Percentiles rank a stretch among this genome's conserved stretches.
These are phyloP conservation scores for Lordiphosa stackelbergi DNA, from an alignment of 1,140 invertebrate species.

Conservation along the genomic window DNA sequence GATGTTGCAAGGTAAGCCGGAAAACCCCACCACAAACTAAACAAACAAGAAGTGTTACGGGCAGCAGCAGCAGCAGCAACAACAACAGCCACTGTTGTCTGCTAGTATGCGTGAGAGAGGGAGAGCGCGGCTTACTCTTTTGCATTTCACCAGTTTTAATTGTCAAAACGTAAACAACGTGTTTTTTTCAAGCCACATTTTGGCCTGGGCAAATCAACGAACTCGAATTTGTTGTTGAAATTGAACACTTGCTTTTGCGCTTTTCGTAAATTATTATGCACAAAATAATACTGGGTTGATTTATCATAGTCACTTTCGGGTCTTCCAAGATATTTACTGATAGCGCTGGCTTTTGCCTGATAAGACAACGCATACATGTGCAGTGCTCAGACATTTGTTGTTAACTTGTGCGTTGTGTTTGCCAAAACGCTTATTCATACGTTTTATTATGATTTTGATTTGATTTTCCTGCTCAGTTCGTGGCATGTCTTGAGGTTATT, in stretches of 20 bases:
- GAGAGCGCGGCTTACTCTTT: conserved; percentile 2
- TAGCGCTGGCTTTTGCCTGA: conserved; percentile 50
- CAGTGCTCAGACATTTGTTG: conserved; percentile 30
- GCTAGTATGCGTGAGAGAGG: conserved; percentile 10
- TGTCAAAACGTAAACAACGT: conserved; percentile 69
- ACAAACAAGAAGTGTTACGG: conserved; percentile 28
- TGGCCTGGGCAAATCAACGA: conserved; percentile 25
- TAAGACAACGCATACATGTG: conserved; percentile 42
- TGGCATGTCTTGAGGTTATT: conserved; percentile 30
- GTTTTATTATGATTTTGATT: conserved; percentile 22
- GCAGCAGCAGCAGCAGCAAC: conserved; percentile 17
- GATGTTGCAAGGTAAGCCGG: conserved; percentile 61
- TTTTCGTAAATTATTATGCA: conserved; percentile 22
- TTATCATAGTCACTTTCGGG: conserved; percentile 31
- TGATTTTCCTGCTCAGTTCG: conserved; percentile 26
- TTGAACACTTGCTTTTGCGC: conserved; percentile 31
- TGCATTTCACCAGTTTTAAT: conserved; percentile 51
- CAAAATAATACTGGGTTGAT: conserved; percentile 11
- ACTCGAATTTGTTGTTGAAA: conserved; percentile 29
- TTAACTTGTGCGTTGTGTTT: conserved; percentile 35
- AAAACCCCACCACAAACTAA: conserved; percentile 16
- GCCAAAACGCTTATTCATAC: conserved; percentile 47
- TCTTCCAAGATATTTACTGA: conserved; percentile 66
- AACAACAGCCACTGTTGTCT: not conserved
- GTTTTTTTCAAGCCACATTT: conserved; percentile 26